Evolutionary conservation across 2,888 invertebrate genomes (phyloP), one percentile per base, ranked within the genome.

Genomic region (Microplitis manilae): DNA sequence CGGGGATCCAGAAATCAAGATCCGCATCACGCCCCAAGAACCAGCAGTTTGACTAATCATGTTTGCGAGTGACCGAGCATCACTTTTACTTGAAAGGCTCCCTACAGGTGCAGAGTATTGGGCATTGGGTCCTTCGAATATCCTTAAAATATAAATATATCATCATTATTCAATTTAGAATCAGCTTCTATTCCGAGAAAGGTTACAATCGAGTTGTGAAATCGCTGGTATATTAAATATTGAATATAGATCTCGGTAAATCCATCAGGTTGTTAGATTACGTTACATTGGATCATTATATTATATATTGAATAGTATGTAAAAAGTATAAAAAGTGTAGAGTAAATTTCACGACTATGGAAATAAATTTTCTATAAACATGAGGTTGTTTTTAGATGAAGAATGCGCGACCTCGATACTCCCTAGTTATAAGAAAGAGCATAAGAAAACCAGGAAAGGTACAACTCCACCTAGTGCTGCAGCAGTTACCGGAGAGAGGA

Each of bases 11-110:
- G 30, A 30, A 50, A 5, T 13, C 13, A 5, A 50, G 50, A 50
- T 50, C 72, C 74, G 81, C 83, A 84, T 86, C 87, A 84, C 85
- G 84, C 84, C 86, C 83, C 75, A 68, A 59, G 41, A 61, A 76
- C 62, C 65, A 77, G 73, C 65, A 72, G 79, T 60, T 79, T 80
- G 82, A 81, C 83, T 85, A 84, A 85, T 86, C 86, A 81, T 81
- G 82, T 83, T 79, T 50, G 13, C 50, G 50, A 50, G 78, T 77
- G 77, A 77, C 74, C 83, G 81, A 81, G 76, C 62, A 60, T 17
- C 68, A 75, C 64, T 50, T 50, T 50, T 50, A 50, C 50, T 30
- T 7, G 2, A 13, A 2, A 50, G 80, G 77, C 78, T 81, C 82
- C 80, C 83, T 79, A 67, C 81, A 79, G 83, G 80, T 81, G 81